Conservation (phyloP, 2,888 invertebrate genomes). For the Cynaeus angustus region DNA sequence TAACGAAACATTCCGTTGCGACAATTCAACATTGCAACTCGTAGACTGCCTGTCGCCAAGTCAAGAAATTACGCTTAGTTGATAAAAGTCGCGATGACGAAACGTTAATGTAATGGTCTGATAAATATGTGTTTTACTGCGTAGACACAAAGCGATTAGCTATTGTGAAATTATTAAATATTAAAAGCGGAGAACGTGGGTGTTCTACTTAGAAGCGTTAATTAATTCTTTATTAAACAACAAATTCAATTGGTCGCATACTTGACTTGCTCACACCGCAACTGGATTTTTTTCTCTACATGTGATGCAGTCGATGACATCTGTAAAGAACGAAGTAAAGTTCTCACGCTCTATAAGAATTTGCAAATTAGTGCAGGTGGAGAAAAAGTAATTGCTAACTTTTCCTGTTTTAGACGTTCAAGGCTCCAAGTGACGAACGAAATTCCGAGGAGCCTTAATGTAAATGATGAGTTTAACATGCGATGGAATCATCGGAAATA, state of each 20-base stretch:
- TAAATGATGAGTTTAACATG: background rate
- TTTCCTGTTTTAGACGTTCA: constrained; percentile 1
- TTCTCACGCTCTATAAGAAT: constrained; percentile 1
- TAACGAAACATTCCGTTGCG: constrained; percentile 33
- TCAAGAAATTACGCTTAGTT: constrained; percentile 44
- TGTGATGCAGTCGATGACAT: background rate
- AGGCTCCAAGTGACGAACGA: background rate
- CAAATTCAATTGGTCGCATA: background rate
- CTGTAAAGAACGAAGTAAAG: background rate
- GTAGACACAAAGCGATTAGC: constrained; percentile 35
- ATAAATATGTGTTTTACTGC: constrained; percentile 49
- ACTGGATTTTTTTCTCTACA: background rate
- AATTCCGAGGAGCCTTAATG: background rate
- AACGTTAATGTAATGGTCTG: constrained; percentile 50
- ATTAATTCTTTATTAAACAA: background rate
- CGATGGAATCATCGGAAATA: too few species aligned
- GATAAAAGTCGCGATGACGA: constrained; percentile 49
- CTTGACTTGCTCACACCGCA: too few species aligned
- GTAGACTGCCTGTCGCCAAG: constrained; percentile 50
- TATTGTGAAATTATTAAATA: constrained; percentile 36
- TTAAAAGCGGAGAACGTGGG: constrained; percentile 5
- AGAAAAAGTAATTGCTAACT: background rate
- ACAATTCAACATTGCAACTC: constrained; percentile 23
- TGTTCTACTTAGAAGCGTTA: background rate
- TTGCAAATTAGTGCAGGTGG: background rate